Evolutionary conservation across 2,113 vertebrate genomes (phyloP), one percentile per base, ranked within the genome.

Genomic region (Dendropsophus ebraccatus): DNA sequence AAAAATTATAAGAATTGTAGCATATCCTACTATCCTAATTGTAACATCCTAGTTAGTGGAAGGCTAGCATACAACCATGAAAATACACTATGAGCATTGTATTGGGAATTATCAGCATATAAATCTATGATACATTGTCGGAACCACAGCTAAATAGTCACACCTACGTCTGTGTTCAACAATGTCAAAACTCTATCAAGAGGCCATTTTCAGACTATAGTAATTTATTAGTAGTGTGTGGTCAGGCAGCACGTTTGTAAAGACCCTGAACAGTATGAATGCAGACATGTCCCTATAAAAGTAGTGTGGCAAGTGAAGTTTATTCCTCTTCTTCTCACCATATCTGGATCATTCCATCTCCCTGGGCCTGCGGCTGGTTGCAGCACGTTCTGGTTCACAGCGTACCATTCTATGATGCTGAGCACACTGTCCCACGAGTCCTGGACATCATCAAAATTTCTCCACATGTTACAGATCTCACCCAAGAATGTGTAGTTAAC

Each of bases 281-380:
- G n/a, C n/a, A 19, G 17, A 19, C 14, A 54, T 19, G 17, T 2
- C 21, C 8, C 1, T 4, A 67, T 5, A 72, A 72, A 6, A 73
- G 30, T 41, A 72, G 23, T n/a, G 1, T 12, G 21, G 23, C 23
- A 47, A 14, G 21, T n/a, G 0, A 74, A 35, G 47, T 13, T 41
- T 16, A 14, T 8, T 49, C 1, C 67, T 17, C 35, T 37, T 32
- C 21, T 76, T 25, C 23, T 86, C 76, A 91, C 89, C 89, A 75
- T 90, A 35, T 91, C 90, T 1, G 89, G 90, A 35, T 89, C 89
- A 13, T 90, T 90, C 88, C 89, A 91, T 17, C 72, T 82, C 60
- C 88, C 90, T 0, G 90, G 89, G 17, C 89, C 89, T 11, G 90
- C 87, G 16, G 50, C 88, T 0, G 88, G 83, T n/a, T 89, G 87